Evolutionary conservation across 2,888 invertebrate species (phyloP).

Genomic region (Stenodema calcarata): DNA sequence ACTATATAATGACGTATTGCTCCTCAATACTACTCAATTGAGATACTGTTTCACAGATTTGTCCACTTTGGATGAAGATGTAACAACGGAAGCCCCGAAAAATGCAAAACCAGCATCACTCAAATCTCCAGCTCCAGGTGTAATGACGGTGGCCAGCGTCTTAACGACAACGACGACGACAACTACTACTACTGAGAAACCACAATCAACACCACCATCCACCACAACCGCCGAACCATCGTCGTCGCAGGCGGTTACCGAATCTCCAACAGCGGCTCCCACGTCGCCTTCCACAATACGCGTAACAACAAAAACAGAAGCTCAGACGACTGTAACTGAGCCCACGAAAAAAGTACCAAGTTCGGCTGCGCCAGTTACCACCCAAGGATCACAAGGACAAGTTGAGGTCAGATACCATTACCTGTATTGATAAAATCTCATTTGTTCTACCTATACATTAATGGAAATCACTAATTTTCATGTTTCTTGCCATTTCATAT

Average conservation of each 20-base stretch:
- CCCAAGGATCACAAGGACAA: constrained; percentile 31
- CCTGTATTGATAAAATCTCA: too few relatives aligned
- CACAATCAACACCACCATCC: background rate
- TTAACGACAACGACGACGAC: background rate
- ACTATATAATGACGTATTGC: too few relatives aligned
- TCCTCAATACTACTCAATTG: background rate
- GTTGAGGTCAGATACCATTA: background rate
- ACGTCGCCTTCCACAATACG: background rate
- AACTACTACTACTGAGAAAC: background rate
- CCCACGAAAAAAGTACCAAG: background rate
- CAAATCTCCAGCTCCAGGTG: background rate
- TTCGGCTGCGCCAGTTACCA: background rate
- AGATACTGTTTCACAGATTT: background rate
- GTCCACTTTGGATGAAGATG: constrained; percentile 4
- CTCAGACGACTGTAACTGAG: background rate
- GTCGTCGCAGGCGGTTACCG: background rate
- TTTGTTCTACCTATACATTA: too few relatives aligned
- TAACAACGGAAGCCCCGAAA: background rate
- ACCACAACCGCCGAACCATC: background rate
- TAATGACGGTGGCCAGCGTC: background rate
- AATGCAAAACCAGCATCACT: background rate
- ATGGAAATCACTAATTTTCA: too few relatives aligned
- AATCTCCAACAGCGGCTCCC: background rate
- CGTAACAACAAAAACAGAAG: background rate
- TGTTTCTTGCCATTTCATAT: too few relatives aligned